These are phyloP conservation scores for Drosophila picticornis DNA, from an alignment of 2,888 invertebrate genomes.

Conservation along the genomic window DNA sequence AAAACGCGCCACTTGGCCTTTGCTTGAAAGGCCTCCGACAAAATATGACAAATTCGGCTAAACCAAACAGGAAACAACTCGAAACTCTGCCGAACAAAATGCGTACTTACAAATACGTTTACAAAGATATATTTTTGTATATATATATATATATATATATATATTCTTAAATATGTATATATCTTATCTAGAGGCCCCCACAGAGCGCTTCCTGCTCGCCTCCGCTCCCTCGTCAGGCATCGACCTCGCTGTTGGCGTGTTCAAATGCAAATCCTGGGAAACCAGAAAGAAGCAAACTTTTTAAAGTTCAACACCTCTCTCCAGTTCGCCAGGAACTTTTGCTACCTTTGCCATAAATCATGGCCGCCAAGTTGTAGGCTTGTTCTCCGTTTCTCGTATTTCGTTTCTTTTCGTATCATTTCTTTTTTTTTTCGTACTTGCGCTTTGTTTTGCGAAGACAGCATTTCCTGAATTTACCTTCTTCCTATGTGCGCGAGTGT, in stretches of 20 bases:
- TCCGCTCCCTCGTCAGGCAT: neutral
- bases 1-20: conserved; percentile 60
- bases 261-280: conserved; percentile 79
- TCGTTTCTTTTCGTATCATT: conserved; percentile 31
- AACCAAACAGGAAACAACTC: conserved; percentile 74
- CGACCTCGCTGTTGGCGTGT: conserved; percentile 37
- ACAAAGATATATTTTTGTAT: conserved; percentile 14
- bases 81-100: conserved; percentile 60
- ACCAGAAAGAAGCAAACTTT: conserved; percentile 69
- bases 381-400: conserved; percentile 49
- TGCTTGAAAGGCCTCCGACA: conserved; percentile 64
- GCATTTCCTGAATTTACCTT: conserved; percentile 81
- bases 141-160: conserved; percentile 24
- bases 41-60: conserved; percentile 77
- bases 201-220: conserved; percentile 33
- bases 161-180: conserved; percentile 26
- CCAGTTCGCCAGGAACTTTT: conserved; percentile 52
- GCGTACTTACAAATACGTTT: conserved; percentile 32
- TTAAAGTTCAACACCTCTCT: conserved; percentile 59
- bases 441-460: conserved; percentile 83
- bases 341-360: conserved; percentile 79
- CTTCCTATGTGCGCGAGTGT: conserved; percentile 26
- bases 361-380: conserved; percentile 70
- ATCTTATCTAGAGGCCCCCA: conserved; percentile 49
- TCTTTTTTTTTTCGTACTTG: conserved; percentile 35